A percentile compares a stretch with the other conserved stretches of the same genome.
Evolutionary conservation across 2,888 invertebrate genomes (phyloP).

Genomic region (Stenoptilia bipunctidactyla): DNA sequence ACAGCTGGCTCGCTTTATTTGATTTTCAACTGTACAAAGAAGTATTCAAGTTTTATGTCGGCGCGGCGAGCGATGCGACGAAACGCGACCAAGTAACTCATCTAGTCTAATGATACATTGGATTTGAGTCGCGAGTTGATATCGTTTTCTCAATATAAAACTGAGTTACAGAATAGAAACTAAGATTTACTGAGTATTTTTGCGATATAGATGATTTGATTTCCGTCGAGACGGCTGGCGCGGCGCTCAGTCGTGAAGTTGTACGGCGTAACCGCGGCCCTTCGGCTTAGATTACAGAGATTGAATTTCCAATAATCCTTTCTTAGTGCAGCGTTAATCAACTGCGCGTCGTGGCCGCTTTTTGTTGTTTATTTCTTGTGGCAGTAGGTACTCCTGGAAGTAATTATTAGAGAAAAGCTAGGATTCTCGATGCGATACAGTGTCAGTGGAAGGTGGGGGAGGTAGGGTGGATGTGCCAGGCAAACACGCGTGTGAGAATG

Average conservation of each 20-base stretch:
- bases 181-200: no score
- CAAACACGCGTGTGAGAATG: not conserved
- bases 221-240: not conserved
- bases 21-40: slow-evolving; percentile 45
- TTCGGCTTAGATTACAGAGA: not conserved
- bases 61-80: slow-evolving; percentile 20
- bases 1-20: slow-evolving; percentile 56
- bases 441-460: no score
- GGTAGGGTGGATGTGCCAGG: not conserved
- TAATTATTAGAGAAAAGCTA: no score
- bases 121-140: not conserved
- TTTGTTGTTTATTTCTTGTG: not conserved
- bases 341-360: not conserved
- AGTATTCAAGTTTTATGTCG: slow-evolving; percentile 41
- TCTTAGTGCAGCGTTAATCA: slow-evolving; percentile 1
- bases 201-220: not conserved
- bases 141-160: no score
- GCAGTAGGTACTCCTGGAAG: not conserved
- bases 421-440: no score
- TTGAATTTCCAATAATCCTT: slow-evolving; percentile 1
- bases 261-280: not conserved
- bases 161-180: no score
- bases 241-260: not conserved
- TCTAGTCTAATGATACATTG: not conserved
- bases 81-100: not conserved